Evolutionary conservation across 2,113 vertebrate species (phyloP), one percentile per base, ranked within the genome.

Genomic region (Dascyllus trimaculatus): DNA sequence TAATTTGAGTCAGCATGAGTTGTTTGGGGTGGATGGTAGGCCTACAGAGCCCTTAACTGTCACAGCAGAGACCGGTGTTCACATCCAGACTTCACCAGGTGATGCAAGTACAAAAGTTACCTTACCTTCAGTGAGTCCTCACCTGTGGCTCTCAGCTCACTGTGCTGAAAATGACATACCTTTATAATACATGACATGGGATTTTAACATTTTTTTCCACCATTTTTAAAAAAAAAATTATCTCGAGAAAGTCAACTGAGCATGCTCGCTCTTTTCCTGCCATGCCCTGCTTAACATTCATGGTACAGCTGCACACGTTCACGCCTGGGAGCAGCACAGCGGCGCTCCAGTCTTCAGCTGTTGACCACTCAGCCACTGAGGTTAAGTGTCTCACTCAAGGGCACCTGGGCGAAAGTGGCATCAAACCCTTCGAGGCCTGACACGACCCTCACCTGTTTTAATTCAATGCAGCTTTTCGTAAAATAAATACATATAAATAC

Each of bases 281-380:
- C 58, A 24, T 78, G 62, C 64, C 40, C 76, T 86, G 75, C 60
- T 89, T 86, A 87, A 84, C 85, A 89, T 89, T 91, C 89, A 82
- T 68, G 61, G 75, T 75, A 78, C 62, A 71, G 77, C 65, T 54
- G 57, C 49, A 69, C 69, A 79, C 32, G 71, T 84, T 83, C 71
- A 85, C 35, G 35, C 75, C 73, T 78, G 83, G 75, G 72, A 84
- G 83, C 68, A 66, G 66, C 81, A 71, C 69, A 54, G 80, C 25
- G 32, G 76, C 68, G 80, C 73, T 43, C 29, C 53, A 69, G 71
- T 80, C 66, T 76, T 85, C 75, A 57, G 7, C 88, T 66, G 59
- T 60, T 87, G 85, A 84, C 73, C 73, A 64, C 18, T 46, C 72
- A 73, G 81, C 75, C 40, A 11, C 59, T 3, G 24, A 82, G 74